Evolutionary conservation across 2,797 vertebrate species (phyloP).

Genomic region (Antennarius maculatus): DNA sequence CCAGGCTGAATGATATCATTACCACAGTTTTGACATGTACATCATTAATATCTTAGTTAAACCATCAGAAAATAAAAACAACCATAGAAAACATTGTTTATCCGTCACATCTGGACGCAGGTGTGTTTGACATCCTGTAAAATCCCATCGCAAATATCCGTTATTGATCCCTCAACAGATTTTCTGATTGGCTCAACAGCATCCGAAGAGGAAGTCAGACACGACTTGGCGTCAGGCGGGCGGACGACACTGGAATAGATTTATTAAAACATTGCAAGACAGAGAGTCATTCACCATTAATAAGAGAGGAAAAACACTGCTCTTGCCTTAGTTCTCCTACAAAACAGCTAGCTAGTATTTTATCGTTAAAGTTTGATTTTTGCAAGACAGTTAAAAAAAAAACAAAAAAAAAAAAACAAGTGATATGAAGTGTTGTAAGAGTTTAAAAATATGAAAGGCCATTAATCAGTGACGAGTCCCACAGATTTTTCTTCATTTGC

Average conservation of each 20-base stretch:
- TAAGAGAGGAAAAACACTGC: conserved; percentile 70
- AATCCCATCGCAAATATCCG: conserved; percentile 10
- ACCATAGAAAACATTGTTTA: conserved; percentile 76
- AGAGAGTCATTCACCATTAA: conserved; percentile 79
- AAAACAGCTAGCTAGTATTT: conserved; percentile 76
- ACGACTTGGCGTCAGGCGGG: conserved; percentile 49
- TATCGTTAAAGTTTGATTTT: conserved; percentile 65
- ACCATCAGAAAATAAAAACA: conserved; percentile 83
- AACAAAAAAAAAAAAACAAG: conserved; percentile 60
- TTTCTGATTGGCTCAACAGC: conserved; percentile 1
- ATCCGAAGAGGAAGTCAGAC: conserved; percentile 60
- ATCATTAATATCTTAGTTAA: conserved; percentile 91
- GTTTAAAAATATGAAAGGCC: conserved; percentile 85
- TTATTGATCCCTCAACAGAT: conserved; percentile 20
- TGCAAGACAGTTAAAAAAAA: conserved; percentile 72
- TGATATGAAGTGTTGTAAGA: conserved; percentile 81
- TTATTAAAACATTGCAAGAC: conserved; percentile 82
- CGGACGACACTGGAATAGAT: conserved; percentile 70
- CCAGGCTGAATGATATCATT: conserved; percentile 91
- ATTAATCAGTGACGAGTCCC: conserved; percentile 75
- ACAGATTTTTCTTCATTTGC: conserved; percentile 58
- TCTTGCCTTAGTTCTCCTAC: conserved; percentile 71
- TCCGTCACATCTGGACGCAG: conserved; percentile 66
- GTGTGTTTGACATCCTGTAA: conserved; percentile 66
- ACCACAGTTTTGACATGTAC: conserved; percentile 96